Evolutionary conservation across 2,888 invertebrate genomes (phyloP).

Genomic region (Eutolmus rufibarbis): DNA sequence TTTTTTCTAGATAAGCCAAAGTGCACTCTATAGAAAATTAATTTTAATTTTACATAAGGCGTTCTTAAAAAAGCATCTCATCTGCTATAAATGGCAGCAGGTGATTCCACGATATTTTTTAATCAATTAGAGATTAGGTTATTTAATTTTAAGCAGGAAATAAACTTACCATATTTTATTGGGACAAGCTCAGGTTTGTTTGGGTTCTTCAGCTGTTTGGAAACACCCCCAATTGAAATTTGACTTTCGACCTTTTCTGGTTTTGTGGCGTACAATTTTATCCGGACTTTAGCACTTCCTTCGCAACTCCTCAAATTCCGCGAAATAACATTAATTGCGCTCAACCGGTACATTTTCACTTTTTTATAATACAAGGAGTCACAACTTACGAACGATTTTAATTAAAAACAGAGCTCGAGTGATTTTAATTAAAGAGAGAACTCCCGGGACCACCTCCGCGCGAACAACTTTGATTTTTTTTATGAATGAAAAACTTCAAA

Average conservation of each 20-base stretch:
- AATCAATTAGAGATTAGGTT: not conserved
- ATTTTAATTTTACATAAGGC: not conserved
- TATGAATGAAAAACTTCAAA: not conserved
- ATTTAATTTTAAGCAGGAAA: not conserved
- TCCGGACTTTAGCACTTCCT: not conserved
- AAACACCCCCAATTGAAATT: conserved; percentile 78
- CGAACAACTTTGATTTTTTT: not conserved
- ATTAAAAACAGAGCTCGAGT: not conserved
- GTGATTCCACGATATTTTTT: not conserved
- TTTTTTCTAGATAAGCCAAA: not conserved
- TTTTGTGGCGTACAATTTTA: conserved; percentile 10
- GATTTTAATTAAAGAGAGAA: not conserved
- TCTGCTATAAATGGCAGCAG: not conserved
- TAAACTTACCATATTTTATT: conserved; percentile 58
- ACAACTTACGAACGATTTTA: not conserved
- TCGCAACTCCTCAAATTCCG: not conserved
- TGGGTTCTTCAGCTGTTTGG: conserved; percentile 70
- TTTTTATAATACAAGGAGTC: not conserved
- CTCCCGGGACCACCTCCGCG: not conserved
- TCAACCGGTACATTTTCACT: not conserved
- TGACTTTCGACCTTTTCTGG: conserved; percentile 57
- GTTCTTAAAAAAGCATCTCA: not conserved
- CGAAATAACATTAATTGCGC: not conserved
- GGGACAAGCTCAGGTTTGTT: conserved; percentile 85
- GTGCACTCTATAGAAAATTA: not conserved